phyloP scores from a whole-genome alignment of 2,888 invertebrate genomes.

The Epistrophe grossulariae region DNA sequence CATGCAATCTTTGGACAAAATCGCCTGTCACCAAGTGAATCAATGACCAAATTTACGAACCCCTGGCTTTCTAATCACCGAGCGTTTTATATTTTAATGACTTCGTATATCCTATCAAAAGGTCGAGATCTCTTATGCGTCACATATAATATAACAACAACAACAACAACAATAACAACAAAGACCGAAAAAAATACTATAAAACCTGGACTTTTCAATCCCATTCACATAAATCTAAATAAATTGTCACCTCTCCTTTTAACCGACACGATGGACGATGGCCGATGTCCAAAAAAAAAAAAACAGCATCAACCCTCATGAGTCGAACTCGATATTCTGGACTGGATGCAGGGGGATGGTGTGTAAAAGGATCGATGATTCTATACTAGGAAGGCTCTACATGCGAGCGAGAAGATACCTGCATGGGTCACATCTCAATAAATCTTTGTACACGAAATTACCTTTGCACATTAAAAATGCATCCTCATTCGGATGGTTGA shows the following conservation, averaged over 20 bases:
- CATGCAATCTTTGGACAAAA: conserved; percentile 51
- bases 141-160: conserved; percentile 3
- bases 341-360: conserved; percentile 17
- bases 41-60: conserved; percentile 63
- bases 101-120: conserved; percentile 61
- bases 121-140: conserved; percentile 53
- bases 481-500: conserved; percentile 60
- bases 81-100: conserved; percentile 65
- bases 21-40: conserved; percentile 65
- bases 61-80: conserved; percentile 39
- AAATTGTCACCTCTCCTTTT: conserved; percentile 69
- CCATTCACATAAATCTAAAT: conserved; percentile 72
- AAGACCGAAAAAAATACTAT: background rate
- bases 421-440: conserved; percentile 73
- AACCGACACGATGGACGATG: conserved; percentile 18
- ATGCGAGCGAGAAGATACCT: conserved; percentile 51
- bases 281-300: conserved; percentile 17
- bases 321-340: background rate
- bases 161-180: background rate
- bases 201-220: conserved; percentile 39
- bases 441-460: conserved; percentile 72
- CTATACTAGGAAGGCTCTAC: conserved; percentile 9
- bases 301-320: conserved; percentile 52
- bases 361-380: conserved; percentile 48
- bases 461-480: conserved; percentile 71